These are phyloP conservation scores for Dione vanillae DNA, from an alignment of 2,888 invertebrate genomes.

Conservation along the genomic window DNA sequence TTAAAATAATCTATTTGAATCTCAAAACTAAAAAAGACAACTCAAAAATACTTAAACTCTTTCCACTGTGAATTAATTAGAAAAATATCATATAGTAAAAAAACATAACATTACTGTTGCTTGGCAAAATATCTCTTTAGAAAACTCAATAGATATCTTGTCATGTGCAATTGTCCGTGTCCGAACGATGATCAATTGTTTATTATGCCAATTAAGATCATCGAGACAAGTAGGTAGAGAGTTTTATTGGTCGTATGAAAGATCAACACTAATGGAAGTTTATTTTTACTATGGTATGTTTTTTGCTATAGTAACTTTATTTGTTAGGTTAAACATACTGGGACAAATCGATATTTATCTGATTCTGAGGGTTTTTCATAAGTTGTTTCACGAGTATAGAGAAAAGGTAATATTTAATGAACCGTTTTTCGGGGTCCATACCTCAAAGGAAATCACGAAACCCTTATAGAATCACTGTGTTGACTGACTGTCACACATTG, in stretches of 20 bases:
- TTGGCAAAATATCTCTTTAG: slow-evolving; percentile 13
- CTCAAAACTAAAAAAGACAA: no score
- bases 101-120: neutral
- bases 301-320: neutral
- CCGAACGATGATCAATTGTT: neutral
- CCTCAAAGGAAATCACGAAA: no score
- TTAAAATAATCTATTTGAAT: no score
- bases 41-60: neutral
- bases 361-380: neutral
- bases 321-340: neutral
- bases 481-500: no score
- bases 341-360: neutral
- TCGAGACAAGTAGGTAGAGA: neutral
- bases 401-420: no score
- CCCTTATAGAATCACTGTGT: no score
- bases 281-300: no score
- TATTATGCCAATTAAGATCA: slow-evolving; percentile 17
- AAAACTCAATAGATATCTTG: slow-evolving; percentile 23
- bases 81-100: neutral
- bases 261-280: neutral
- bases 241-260: slow-evolving; percentile 5
- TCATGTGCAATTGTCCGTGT: slow-evolving; percentile 8
- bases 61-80: neutral
- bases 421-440: no score
- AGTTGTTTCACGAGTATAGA: no score